Evolutionary conservation across 2,797 vertebrate species (phyloP).

Genomic region (Percopsis omiscomaycus): DNA sequence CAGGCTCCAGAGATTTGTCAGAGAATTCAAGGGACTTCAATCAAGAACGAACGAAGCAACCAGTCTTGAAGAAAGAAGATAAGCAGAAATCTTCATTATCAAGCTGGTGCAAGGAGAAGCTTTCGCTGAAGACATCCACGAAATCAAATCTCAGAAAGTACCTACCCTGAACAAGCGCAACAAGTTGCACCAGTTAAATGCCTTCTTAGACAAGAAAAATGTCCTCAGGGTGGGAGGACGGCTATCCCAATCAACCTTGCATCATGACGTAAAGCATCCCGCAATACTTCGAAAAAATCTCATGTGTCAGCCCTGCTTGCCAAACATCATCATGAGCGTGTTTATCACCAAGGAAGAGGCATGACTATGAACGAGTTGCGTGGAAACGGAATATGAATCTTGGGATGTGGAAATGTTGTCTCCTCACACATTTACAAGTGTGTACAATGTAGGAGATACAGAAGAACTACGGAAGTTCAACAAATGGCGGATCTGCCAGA

Average conservation of each 20-base stretch:
- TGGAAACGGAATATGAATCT: neutral
- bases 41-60: slow-evolving; percentile 5
- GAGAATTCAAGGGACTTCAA: slow-evolving; percentile 10
- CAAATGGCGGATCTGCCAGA: slow-evolving; percentile 3
- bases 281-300: slow-evolving; percentile 1
- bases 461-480: neutral
- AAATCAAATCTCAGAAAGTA: neutral
- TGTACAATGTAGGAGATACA: slow-evolving; percentile 2
- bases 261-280: neutral
- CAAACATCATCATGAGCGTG: slow-evolving; percentile 11
- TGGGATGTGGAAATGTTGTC: neutral
- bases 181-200: neutral
- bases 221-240: slow-evolving; percentile 2
- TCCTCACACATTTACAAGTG: slow-evolving; percentile 12
- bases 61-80: slow-evolving; percentile 14
- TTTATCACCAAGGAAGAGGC: slow-evolving; percentile 10
- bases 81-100: neutral
- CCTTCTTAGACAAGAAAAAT: neutral
- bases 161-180: neutral
- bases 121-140: neutral
- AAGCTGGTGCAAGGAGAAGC: neutral
- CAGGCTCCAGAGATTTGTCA: slow-evolving; percentile 14
- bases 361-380: neutral
- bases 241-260: neutral
- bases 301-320: neutral